Evolutionary conservation across 2,113 vertebrate species (phyloP), one percentile per base, ranked within the genome.

Genomic region (Macrotis lagotis): DNA sequence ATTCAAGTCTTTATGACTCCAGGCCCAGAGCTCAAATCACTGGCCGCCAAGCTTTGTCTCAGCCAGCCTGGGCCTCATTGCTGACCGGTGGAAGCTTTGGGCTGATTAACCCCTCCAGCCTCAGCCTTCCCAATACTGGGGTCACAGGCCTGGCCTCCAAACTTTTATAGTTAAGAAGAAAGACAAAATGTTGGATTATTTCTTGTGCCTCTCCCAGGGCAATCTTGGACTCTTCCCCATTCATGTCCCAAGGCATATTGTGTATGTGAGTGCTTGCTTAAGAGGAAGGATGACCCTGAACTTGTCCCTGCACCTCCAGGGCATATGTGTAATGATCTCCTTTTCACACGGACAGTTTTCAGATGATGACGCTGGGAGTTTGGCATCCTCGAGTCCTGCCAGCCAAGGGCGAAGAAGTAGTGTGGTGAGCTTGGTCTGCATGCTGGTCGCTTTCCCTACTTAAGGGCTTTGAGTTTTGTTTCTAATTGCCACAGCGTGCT

Each of bases 301-400:
- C 55, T 26, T 55, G 53, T 28, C 26, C 26, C 53, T 55, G 53
- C 26, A 28, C 8, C 0, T 31, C 14, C 26, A 52, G 53, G 53
- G 53, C 50, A n/a, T n/a, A n/a, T n/a, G n/a, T n/a, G n/a, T 97
- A 96, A 92, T 93, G 44, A 50, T 96, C 59, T 97, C 14, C 96
- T 49, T 97, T 97, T 97, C 91, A 93, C 98, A 91, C 96, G 98
- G 96, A 22, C 98, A 99, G 99, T 99, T 98, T 94, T 98, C 99
- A 96, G 98, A 99, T 49, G 98, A 99, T 95, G 99, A 99, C 97
- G 98, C 98, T 31, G 96, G 97, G 94, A 99, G 99, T 97, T 98
- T 98, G 91, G 97, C 98, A 49, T 99, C 99, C 97, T 99, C 99
- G 97, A 98, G 99, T 50, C 98, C 94, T 83, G 96, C 95, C 98